Evolutionary conservation across 37 sponge, comb jelly and placozoan genomes (phyloP).

Genomic region (Spongilla lacustris): DNA sequence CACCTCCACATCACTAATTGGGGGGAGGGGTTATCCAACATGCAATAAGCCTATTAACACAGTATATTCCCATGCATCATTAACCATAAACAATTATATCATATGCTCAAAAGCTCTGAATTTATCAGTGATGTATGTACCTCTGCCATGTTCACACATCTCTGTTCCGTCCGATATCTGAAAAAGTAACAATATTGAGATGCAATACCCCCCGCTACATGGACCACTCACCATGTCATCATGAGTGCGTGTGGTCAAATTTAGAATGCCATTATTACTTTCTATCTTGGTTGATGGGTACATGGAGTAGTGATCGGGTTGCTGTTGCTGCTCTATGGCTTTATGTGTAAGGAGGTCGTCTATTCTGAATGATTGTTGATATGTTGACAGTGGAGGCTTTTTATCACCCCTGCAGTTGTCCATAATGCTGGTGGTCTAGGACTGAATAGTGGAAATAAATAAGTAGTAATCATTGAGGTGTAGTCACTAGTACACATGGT

Average conservation of each 20-base stretch:
- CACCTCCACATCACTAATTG: too few species aligned
- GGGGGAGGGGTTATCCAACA: too few species aligned
- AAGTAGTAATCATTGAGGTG: too few species aligned
- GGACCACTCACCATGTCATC: not conserved
- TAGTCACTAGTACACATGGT: too few species aligned
- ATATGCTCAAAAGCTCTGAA: too few species aligned
- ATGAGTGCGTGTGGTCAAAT: not conserved
- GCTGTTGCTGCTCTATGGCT: slow-evolving; percentile 32
- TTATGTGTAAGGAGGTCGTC: slow-evolving; percentile 47
- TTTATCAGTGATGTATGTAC: too few species aligned
- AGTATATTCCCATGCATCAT: too few species aligned
- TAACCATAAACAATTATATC: too few species aligned
- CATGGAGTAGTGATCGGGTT: not conserved
- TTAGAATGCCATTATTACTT: not conserved
- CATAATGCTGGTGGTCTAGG: not conserved
- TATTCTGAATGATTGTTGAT: slow-evolving; percentile 56
- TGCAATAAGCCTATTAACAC: too few species aligned
- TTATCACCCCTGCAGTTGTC: slow-evolving; percentile 17
- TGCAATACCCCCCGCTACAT: too few species aligned
- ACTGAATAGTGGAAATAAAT: too few species aligned
- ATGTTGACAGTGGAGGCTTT: not conserved
- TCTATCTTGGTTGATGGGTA: not conserved
- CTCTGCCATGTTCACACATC: slow-evolving; percentile 4
- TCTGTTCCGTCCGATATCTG: not conserved
- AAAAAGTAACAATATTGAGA: not conserved